Evolutionary conservation across 2,888 invertebrate species (phyloP), one percentile per base, ranked within the genome.

Genomic region (Campoletis raptor): DNA sequence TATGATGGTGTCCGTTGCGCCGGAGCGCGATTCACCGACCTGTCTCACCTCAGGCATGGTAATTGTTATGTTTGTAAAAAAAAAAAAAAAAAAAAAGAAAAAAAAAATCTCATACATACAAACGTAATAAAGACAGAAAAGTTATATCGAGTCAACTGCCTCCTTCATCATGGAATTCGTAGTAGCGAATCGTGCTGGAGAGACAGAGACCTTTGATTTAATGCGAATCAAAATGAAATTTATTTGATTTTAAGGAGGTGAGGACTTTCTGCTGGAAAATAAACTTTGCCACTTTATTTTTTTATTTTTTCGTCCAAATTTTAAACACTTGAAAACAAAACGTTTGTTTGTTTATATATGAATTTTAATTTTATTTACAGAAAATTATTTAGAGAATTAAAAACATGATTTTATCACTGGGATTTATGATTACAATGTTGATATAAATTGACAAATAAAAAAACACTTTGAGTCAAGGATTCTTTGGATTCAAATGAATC

Each of bases 51-150:
- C 88, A 89, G 89, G 89, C 89, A 90, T 86, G 88, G 88, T 90
- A 90, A 91, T 90, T 91, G 90, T 90, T 90, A 90, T 89, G 90
- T 89, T 90, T 86, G 88, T 80, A 90, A 90, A 90, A 89, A 90
- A 52, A 73, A 81, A 24, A 40, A 54, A 67, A 37, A 73, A 67
- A 36, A 24, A 24, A 45, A 9, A 42, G 3, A 15, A 45, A n/a
- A n/a, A n/a, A 30, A 30, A 30, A 30, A 30, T 3, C 30, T 2
- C 30, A 30, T 30, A 30, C 30, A 30, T 3, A 30, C 15, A 48
- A 5, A 52, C 57, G 72, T 42, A 72, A 79, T 76, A 66, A 87
- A 70, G 72, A 80, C 67, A 66, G 69, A 77, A 86, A 78, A 81
- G 81, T 84, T 77, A 80, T 76, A 77, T 81, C 66, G 77, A 77